A percentile compares a stretch with the other conserved stretches of the same genome.
phyloP scores from a whole-genome alignment of 1,140 invertebrate genomes.

The Araneus ventricosus region DNA sequence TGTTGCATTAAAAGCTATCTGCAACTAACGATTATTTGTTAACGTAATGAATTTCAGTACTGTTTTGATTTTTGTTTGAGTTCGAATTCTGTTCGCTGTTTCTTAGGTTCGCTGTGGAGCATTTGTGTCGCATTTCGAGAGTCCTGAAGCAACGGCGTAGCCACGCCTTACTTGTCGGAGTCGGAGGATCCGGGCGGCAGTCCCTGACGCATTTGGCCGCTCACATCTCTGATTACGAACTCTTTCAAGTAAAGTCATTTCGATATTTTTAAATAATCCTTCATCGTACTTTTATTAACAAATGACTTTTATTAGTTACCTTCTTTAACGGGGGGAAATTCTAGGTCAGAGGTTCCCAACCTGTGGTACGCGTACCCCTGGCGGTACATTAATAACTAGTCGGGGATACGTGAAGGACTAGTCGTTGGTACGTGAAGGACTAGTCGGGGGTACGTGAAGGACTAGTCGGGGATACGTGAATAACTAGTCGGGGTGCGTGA shows the following conservation, averaged over 20 bases:
- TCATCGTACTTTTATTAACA: neutral
- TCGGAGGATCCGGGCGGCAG: conserved; percentile 95
- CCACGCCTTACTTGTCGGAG: conserved; percentile 91
- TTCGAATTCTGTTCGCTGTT: neutral
- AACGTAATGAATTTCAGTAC: too few relatives aligned
- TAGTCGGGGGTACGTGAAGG: too few relatives aligned
- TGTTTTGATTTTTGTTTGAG: too few relatives aligned
- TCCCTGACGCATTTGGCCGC: conserved; percentile 93
- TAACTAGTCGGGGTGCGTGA: too few relatives aligned
- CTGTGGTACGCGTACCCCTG: too few relatives aligned
- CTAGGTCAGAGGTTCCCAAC: too few relatives aligned
- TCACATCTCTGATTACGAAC: conserved; percentile 95
- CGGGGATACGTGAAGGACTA: too few relatives aligned
- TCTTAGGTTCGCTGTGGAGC: conserved; percentile 94
- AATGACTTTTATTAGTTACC: too few relatives aligned
- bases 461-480: too few relatives aligned
- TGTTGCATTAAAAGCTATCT: neutral
- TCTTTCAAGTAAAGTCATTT: conserved; percentile 83
- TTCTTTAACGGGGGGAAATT: too few relatives aligned
- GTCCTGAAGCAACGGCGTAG: conserved; percentile 94
- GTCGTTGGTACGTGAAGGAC: too few relatives aligned
- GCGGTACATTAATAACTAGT: too few relatives aligned
- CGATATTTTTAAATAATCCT: neutral
- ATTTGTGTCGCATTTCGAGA: conserved; percentile 93
- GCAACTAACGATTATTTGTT: neutral